These are phyloP conservation scores for Botrylloides violaceus DNA, from an alignment of 23 tunicate species.

Conservation along the genomic window DNA sequence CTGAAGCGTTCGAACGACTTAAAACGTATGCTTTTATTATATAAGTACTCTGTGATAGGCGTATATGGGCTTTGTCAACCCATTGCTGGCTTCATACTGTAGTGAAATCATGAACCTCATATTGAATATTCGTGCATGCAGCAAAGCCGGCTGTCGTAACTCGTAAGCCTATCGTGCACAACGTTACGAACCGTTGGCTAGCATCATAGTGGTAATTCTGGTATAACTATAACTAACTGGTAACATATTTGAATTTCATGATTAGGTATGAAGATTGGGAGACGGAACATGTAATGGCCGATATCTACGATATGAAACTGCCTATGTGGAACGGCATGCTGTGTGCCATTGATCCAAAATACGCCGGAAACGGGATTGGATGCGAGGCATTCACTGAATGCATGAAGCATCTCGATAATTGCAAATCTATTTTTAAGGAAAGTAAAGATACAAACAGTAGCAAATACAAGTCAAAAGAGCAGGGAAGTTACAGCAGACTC, in stretches of 20 bases:
- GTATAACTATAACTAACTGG: too few relatives aligned
- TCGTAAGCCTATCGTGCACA: too few relatives aligned
- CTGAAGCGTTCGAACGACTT: conserved; percentile 28
- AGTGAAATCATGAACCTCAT: too few relatives aligned
- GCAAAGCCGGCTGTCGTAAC: too few relatives aligned
- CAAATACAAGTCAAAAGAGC: neutral
- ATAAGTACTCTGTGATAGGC: too few relatives aligned
- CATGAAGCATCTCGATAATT: neutral
- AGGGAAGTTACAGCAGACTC: neutral
- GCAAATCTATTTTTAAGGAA: neutral
- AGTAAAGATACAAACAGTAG: neutral
- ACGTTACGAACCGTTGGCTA: too few relatives aligned
- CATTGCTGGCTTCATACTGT: too few relatives aligned
- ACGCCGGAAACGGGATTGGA: conserved; percentile 70
- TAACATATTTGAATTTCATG: too few relatives aligned
- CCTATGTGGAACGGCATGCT: conserved; percentile 90
- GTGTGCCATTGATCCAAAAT: conserved; percentile 71
- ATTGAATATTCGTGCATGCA: too few relatives aligned
- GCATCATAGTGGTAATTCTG: too few relatives aligned
- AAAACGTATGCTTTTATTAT: neutral
- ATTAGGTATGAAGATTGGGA: conserved; percentile 83
- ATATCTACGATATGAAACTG: conserved; percentile 28
- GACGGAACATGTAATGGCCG: conserved; percentile 18
- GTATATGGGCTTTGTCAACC: too few relatives aligned
- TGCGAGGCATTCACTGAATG: conserved; percentile 8